A percentile compares a stretch with the other conserved stretches of the same genome.
These are phyloP conservation scores for Drosophila azteca DNA, from an alignment of 1,140 invertebrate species.

Conservation along the genomic window DNA sequence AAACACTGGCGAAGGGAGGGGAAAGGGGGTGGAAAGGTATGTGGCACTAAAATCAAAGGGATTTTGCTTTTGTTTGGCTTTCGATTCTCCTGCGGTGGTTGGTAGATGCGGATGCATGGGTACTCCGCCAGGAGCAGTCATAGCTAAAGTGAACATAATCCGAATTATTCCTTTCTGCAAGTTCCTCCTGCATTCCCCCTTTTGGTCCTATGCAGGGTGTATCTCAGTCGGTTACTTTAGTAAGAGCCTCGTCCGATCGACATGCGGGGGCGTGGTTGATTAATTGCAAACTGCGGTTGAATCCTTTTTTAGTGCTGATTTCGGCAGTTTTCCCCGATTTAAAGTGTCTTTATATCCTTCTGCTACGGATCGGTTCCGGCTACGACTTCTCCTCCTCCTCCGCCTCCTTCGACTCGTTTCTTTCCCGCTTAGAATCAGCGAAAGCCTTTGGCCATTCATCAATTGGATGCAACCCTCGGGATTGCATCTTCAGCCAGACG, in stretches of 20 bases:
- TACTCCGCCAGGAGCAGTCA: too few relatives aligned
- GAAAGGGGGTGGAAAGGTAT: slow-evolving; percentile 3
- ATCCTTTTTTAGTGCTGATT: slow-evolving; percentile 62
- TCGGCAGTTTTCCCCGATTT: slow-evolving; percentile 33
- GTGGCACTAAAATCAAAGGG: slow-evolving; percentile 7
- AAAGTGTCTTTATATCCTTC: not conserved
- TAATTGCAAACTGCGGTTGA: slow-evolving; percentile 71
- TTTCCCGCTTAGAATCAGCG: too few relatives aligned
- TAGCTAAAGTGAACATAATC: too few relatives aligned
- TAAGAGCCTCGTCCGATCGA: slow-evolving; percentile 12
- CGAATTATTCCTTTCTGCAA: too few relatives aligned
- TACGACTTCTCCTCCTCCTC: too few relatives aligned
- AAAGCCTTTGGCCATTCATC: too few relatives aligned
- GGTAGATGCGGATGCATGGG: too few relatives aligned
- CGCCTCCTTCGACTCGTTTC: too few relatives aligned
- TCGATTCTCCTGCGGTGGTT: too few relatives aligned
- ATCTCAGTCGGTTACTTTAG: slow-evolving; percentile 7
- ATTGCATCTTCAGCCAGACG: too few relatives aligned
- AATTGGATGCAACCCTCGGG: too few relatives aligned
- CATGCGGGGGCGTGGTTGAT: slow-evolving; percentile 60
- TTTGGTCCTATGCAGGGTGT: not conserved
- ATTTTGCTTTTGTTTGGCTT: not conserved
- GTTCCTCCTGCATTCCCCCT: not conserved
- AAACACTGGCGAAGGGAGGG: slow-evolving; percentile 12
- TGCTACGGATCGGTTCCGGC: too few relatives aligned